phyloP scores from a whole-genome alignment of 64 coral and sea anemone species.

The Pocillopora verrucosa region DNA sequence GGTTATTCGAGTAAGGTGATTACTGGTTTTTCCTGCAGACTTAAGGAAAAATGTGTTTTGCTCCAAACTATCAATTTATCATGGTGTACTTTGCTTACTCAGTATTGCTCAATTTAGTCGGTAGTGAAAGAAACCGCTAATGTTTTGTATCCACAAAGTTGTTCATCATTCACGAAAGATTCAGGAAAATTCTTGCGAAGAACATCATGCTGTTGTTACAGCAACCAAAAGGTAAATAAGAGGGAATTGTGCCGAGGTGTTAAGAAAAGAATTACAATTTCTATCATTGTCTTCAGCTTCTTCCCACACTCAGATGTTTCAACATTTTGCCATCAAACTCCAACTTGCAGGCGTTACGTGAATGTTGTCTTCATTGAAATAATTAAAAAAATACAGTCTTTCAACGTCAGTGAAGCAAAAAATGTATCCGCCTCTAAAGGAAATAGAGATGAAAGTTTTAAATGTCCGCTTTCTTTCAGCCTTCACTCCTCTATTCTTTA shows the following conservation, averaged over 20 bases:
- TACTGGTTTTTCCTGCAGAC: not conserved
- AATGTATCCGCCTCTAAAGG: too few species aligned
- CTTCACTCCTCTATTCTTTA: not conserved
- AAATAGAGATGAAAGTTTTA: too few species aligned
- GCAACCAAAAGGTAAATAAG: conserved; percentile 46
- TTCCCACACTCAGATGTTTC: not conserved
- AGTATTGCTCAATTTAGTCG: not conserved
- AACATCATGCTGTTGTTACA: conserved; percentile 34
- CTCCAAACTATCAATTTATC: not conserved
- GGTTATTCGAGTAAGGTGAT: not conserved
- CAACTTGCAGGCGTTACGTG: not conserved
- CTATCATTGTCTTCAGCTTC: not conserved
- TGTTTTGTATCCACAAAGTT: not conserved
- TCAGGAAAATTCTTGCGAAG: conserved; percentile 36
- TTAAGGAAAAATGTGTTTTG: not conserved
- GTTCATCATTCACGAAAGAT: not conserved
- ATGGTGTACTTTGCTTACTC: too few species aligned
- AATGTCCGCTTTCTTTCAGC: too few species aligned
- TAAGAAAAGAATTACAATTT: conserved; percentile 5
- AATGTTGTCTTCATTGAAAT: not conserved
- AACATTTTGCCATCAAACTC: not conserved
- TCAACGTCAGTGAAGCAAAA: not conserved
- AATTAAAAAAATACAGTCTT: not conserved
- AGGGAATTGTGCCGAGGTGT: conserved; percentile 13
- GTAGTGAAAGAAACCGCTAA: not conserved